Evolutionary conservation across 2,797 vertebrate species (phyloP), one percentile per base, ranked within the genome.

Genomic region (Myripristis murdjan): DNA sequence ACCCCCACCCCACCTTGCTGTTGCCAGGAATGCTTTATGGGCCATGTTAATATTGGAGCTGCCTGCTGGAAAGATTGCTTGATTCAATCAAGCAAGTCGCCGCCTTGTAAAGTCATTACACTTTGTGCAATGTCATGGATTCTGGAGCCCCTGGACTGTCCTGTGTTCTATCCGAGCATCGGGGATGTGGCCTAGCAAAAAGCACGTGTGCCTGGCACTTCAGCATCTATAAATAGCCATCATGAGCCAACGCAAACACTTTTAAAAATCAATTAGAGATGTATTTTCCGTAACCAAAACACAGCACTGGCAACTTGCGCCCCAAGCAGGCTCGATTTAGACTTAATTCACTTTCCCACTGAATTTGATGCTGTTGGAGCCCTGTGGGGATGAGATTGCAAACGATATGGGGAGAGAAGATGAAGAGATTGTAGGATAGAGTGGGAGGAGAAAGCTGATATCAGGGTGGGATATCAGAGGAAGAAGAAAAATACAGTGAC

Each of bases 91-190:
- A 76, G 87, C 88, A 62, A 77, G 79, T 82, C 83, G 39, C 83
- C 74, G 82, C 89, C 85, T 86, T 84, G 81, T 91, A 83, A 92
- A 92, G 92, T 89, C 89, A 91, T 92, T 92, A 88, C 77, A 77
- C 82, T 92, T 92, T 94, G 90, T 93, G 92, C 92, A 87, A 80
- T 80, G 90, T 92, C 92, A 92, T 92, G 90, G 70, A 35, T 85
- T 91, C 79, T 84, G 82, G 37, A 84, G 85, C 73, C 82, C 60
- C 63, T 70, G 78, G 81, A 74, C 67, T 15, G 78, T 78, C 77
- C 70, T 47, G 70, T 63, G 76, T 71, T 80, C 75, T 54, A 39
- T 68, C 69, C 71, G 26, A 37, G 71, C 61, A 66, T 67, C 31
- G 35, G 72, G 73, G 56, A 82, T 84, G 85, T 70, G 75, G 86